Evolutionary conservation across 2,797 vertebrate species (phyloP).

Genomic region (Sebastes itinus): DNA sequence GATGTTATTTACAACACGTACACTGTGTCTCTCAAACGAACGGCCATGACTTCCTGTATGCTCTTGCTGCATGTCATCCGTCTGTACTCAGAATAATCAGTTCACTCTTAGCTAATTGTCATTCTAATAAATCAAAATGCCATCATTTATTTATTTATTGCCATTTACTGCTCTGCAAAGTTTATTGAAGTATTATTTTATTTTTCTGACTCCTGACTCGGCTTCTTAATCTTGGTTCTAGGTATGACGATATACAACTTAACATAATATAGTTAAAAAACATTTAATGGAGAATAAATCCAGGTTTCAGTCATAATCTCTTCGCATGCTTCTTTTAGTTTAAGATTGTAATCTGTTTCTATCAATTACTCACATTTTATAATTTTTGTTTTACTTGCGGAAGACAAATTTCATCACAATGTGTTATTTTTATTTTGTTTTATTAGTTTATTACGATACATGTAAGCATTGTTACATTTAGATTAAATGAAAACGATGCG

Average conservation of each 20-base stretch:
- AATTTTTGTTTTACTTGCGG: no score
- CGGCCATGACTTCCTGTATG: constrained; percentile 32
- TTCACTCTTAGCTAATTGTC: constrained; percentile 35
- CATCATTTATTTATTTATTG: neutral
- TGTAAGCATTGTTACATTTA: no score
- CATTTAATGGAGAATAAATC: neutral
- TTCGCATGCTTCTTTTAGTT: no score
- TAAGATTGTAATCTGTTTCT: no score
- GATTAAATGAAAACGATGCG: no score
- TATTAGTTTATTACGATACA: no score
- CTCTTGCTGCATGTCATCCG: constrained; percentile 64
- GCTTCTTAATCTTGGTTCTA: neutral
- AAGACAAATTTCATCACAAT: no score
- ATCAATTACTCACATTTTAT: no score
- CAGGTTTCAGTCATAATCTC: neutral
- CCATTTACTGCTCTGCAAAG: neutral
- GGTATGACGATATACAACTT: neutral
- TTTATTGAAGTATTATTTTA: neutral
- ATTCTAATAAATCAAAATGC: constrained; percentile 62
- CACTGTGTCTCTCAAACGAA: constrained; percentile 22
- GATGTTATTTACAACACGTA: constrained; percentile 19
- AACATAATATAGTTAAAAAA: neutral
- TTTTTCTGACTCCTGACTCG: neutral
- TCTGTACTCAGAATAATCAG: constrained; percentile 42
- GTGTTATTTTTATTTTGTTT: no score